These are phyloP conservation scores for Microcebus ravelobensis DNA, from an alignment of 2,113 vertebrate species.

Conservation along the genomic window DNA sequence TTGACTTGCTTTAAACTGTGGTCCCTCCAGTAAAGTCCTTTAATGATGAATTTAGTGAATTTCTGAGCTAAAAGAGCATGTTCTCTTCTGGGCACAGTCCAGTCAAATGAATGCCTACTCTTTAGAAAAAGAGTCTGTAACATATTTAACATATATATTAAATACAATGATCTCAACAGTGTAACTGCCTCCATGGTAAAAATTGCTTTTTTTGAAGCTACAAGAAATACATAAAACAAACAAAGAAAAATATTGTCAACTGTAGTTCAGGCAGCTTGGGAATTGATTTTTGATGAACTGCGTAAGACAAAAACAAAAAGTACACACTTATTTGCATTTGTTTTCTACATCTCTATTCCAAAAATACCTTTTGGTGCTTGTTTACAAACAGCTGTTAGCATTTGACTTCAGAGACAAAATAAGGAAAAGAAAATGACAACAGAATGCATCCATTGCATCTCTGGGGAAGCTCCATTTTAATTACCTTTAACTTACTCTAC, in stretches of 20 bases:
- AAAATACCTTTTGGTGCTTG: neutral
- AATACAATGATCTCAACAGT: neutral
- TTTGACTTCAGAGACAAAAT: conserved; percentile 34
- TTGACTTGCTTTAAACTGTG: neutral
- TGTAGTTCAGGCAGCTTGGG: neutral
- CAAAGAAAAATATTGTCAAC: neutral
- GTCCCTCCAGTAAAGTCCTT: neutral
- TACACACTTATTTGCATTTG: neutral
- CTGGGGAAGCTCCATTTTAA: conserved; percentile 25
- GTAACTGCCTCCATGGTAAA: neutral
- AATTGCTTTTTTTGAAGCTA: neutral
- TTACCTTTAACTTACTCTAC: conserved; percentile 38
- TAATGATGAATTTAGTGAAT: neutral
- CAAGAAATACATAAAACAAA: neutral
- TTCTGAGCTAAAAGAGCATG: neutral
- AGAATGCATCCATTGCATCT: neutral
- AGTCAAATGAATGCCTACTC: neutral
- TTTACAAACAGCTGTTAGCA: conserved; percentile 40
- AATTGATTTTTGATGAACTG: conserved; percentile 1
- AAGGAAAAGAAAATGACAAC: neutral
- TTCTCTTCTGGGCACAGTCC: neutral
- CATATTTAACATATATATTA: neutral
- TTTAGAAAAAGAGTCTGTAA: neutral
- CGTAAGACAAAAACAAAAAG: neutral
- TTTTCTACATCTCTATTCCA: neutral